Percentiles rank a stretch among this genome's conserved stretches.
Conservation (phyloP, 2,797 vertebrate genomes). For the Fundulus diaphanus region DNA sequence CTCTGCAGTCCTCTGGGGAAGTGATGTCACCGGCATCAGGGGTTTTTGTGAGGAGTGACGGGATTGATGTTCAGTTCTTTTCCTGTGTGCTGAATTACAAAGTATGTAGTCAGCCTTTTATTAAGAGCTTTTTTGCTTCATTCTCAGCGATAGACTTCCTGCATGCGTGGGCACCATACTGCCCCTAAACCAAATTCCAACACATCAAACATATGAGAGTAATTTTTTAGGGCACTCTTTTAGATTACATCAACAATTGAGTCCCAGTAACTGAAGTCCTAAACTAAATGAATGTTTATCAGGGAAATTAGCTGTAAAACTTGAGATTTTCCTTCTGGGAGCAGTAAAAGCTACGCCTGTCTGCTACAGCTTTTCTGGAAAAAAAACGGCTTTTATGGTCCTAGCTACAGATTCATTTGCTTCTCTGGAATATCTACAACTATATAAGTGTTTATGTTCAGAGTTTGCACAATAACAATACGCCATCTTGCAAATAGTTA, state of each 20-base stretch:
- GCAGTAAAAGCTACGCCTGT: background rate
- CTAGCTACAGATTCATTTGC: conserved; percentile 11
- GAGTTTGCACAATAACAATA: background rate
- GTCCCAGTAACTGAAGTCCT: conserved; percentile 10
- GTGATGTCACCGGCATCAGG: conserved; percentile 59
- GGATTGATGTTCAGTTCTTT: conserved; percentile 45
- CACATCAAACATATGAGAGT: conserved; percentile 24
- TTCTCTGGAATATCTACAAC: conserved; percentile 25
- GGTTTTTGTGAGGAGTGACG: conserved; percentile 58
- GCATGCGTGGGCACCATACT: conserved; percentile 17
- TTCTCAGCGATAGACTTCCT: conserved; percentile 16
- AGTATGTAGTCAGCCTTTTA: conserved; percentile 39
- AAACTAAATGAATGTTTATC: conserved; percentile 26
- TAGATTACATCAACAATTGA: conserved; percentile 22
- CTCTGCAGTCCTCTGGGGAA: conserved; percentile 29
- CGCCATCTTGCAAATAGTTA: background rate
- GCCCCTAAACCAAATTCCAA: conserved; percentile 14
- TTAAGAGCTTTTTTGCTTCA: conserved; percentile 42
- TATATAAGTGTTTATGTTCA: conserved; percentile 6
- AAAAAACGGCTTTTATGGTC: background rate
- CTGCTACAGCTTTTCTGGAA: background rate
- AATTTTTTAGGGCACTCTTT: conserved; percentile 18
- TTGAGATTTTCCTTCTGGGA: background rate
- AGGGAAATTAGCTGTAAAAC: conserved; percentile 14
- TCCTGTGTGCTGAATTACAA: conserved; percentile 31